These are phyloP conservation scores for Sylvilagus bachmani DNA, from an alignment of 2,113 vertebrate genomes.

Conservation along the genomic window DNA sequence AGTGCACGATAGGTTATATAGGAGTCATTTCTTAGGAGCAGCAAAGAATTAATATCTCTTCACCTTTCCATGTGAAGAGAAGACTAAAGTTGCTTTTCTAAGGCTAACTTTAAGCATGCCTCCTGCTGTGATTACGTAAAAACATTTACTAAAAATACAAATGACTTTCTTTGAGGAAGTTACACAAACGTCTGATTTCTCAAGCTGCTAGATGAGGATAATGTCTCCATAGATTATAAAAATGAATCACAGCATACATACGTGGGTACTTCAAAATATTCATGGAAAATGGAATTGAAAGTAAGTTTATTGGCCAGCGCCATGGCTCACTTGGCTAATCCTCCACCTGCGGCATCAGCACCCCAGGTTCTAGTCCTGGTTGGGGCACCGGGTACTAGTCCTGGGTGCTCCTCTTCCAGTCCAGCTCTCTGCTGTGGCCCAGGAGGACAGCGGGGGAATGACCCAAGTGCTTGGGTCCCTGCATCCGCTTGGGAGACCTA, in stretches of 20 bases:
- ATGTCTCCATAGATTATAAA: neutral
- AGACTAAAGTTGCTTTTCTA: slow-evolving; percentile 42
- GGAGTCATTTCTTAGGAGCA: neutral
- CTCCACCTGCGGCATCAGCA: too few relatives aligned
- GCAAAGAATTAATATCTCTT: neutral
- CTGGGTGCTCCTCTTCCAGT: too few relatives aligned
- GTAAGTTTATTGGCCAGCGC: too few relatives aligned
- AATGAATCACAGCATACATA: neutral
- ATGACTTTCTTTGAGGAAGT: slow-evolving; percentile 49
- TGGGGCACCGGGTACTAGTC: too few relatives aligned
- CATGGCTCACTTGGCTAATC: too few relatives aligned
- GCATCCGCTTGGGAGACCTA: too few relatives aligned
- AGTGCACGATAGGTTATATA: neutral
- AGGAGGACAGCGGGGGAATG: too few relatives aligned
- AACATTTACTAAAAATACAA: slow-evolving; percentile 48
- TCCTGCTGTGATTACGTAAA: slow-evolving; percentile 34
- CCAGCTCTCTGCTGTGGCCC: too few relatives aligned
- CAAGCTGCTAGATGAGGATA: slow-evolving; percentile 5
- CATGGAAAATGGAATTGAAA: too few relatives aligned
- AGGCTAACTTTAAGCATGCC: neutral
- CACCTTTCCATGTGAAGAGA: slow-evolving; percentile 36
- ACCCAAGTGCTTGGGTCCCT: too few relatives aligned
- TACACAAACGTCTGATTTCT: neutral
- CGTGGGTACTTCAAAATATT: too few relatives aligned
- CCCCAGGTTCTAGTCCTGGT: too few relatives aligned